Conservation (phyloP, 1,140 invertebrate genomes). For the Lanistes nyassanus region DNA sequence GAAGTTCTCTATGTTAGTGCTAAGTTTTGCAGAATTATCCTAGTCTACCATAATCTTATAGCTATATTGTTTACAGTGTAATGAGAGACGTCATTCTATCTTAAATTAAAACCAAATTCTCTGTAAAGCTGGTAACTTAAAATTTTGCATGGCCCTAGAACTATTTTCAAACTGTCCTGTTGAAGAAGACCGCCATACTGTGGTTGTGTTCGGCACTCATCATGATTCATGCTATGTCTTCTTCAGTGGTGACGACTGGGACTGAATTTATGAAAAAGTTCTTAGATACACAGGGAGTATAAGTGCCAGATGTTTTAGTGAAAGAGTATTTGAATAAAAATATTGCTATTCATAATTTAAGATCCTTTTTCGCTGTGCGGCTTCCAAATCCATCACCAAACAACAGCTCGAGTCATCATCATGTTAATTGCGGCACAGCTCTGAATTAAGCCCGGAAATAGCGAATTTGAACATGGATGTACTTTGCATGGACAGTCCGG, state of each 20-base stretch:
- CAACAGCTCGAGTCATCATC: not conserved
- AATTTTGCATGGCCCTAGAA: slow-evolving; percentile 3
- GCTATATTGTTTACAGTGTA: not conserved
- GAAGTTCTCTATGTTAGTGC: slow-evolving; percentile 16
- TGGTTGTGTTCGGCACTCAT: slow-evolving; percentile 6
- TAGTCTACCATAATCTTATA: not conserved
- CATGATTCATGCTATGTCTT: slow-evolving; percentile 7
- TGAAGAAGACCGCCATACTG: slow-evolving; percentile 36
- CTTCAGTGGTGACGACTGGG: not conserved
- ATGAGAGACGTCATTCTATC: not conserved
- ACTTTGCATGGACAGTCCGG: not conserved
- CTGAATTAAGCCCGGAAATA: not conserved
- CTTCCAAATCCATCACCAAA: too few species aligned
- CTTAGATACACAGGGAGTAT: too few species aligned
- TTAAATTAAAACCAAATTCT: not conserved
- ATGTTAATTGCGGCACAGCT: not conserved
- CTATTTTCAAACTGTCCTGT: slow-evolving; percentile 41
- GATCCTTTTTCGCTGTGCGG: too few species aligned
- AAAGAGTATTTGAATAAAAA: too few species aligned
- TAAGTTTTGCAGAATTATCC: not conserved
- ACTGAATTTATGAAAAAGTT: too few species aligned
- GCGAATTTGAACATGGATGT: slow-evolving; percentile 3
- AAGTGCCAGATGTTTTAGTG: too few species aligned
- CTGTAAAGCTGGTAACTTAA: not conserved
- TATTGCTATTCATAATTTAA: too few species aligned